phyloP scores from a whole-genome alignment of 64 coral and sea anemone species.

The Acropora yongei region DNA sequence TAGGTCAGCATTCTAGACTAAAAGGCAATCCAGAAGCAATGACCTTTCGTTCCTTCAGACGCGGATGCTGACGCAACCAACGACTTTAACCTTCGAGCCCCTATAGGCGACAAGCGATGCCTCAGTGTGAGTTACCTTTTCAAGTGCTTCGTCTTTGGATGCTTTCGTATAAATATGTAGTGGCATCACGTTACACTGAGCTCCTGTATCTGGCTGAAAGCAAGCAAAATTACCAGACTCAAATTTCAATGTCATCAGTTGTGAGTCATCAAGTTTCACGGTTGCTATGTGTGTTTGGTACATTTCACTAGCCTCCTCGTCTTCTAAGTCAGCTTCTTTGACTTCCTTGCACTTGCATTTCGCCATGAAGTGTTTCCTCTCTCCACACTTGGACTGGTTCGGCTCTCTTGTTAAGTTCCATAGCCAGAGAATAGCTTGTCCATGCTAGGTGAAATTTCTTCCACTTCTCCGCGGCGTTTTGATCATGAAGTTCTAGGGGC shows the following conservation, averaged over 20 bases:
- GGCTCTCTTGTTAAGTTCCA: constrained; percentile 32
- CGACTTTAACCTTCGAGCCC: constrained; percentile 62
- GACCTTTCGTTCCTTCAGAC: constrained; percentile 45
- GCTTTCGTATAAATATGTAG: constrained; percentile 67
- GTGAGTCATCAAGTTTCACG: constrained; percentile 59
- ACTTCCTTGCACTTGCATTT: constrained; percentile 47
- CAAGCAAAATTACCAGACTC: constrained; percentile 63
- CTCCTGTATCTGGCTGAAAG: constrained; percentile 64
- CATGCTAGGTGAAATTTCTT: constrained; percentile 41
- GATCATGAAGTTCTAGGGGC: constrained; percentile 46
- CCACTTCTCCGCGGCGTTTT: constrained; percentile 56
- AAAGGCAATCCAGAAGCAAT: constrained; percentile 40
- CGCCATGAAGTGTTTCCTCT: constrained; percentile 36
- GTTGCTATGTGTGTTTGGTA: constrained; percentile 51
- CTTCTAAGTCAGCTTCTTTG: constrained; percentile 37
- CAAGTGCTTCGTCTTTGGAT: constrained; percentile 35
- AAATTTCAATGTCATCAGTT: constrained; percentile 47
- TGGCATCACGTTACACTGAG: constrained; percentile 72
- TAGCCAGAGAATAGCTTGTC: constrained; percentile 33
- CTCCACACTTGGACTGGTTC: constrained; percentile 39
- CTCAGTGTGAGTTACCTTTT: constrained; percentile 40
- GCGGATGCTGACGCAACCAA: constrained; percentile 43
- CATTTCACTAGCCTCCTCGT: neutral
- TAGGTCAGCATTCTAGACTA: constrained; percentile 48
- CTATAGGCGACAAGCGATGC: neutral